A percentile compares a stretch with the other conserved stretches of the same genome.
These are phyloP conservation scores for Procambarus clarkii DNA, from an alignment of 1,140 invertebrate species.

Conservation along the genomic window DNA sequence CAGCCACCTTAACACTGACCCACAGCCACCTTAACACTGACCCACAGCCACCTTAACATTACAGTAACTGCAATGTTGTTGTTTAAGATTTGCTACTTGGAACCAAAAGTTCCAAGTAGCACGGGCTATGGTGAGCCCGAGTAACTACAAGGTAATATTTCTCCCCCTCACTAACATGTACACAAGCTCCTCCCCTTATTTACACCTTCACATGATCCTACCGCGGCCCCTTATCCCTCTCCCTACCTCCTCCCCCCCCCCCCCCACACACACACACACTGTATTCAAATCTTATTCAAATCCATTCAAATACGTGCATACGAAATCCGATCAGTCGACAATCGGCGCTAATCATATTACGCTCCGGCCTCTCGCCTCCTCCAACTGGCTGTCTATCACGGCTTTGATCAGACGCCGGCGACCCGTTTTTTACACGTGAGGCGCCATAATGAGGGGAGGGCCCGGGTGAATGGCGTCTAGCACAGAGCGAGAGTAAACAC, in stretches of 20 bases:
- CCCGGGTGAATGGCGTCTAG: constrained; percentile 18
- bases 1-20: too few relatives aligned
- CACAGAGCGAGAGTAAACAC: constrained; percentile 31
- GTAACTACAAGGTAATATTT: too few relatives aligned
- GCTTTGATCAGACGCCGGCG: neutral
- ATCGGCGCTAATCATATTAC: constrained; percentile 60
- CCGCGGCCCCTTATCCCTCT: neutral
- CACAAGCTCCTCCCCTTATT: neutral
- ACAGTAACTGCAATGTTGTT: too few relatives aligned
- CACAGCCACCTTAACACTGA: too few relatives aligned
- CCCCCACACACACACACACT: neutral
- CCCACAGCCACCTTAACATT: too few relatives aligned
- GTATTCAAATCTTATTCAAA: constrained; percentile 62
- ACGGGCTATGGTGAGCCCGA: too few relatives aligned
- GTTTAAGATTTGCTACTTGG: too few relatives aligned
- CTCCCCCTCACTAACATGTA: neutral
- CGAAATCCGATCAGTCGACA: constrained; percentile 54
- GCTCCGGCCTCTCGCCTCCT: constrained; percentile 3
- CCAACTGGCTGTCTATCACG: constrained; percentile 28
- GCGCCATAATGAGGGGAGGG: neutral
- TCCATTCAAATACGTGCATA: constrained; percentile 53
- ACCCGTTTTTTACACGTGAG: constrained; percentile 16
- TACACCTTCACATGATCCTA: neutral
- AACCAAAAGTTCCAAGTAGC: too few relatives aligned
- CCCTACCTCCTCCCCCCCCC: neutral